Conservation (phyloP, 2,113 vertebrate species). For the Crypturellus undulatus region DNA sequence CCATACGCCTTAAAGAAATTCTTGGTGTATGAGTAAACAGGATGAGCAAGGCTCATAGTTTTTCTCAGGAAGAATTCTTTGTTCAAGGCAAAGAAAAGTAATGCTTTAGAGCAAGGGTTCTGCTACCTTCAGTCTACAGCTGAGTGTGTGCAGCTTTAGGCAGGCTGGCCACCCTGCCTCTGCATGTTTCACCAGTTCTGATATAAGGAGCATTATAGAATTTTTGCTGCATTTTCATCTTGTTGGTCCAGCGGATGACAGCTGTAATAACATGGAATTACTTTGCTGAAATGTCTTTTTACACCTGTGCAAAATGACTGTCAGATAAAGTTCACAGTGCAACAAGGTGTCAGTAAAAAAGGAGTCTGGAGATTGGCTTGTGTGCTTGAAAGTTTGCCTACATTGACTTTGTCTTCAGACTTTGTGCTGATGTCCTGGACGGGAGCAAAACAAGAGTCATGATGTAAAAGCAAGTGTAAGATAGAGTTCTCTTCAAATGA, state of each 20-base stretch:
- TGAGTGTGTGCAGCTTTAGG: not conserved
- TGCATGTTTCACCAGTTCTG: not conserved
- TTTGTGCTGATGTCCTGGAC: constrained; percentile 11
- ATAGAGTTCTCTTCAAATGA: not conserved
- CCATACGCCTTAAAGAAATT: not conserved
- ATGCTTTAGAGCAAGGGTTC: not conserved
- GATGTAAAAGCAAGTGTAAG: not conserved
- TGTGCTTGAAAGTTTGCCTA: not conserved
- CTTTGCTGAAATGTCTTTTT: not conserved
- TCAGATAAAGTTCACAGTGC: not conserved
- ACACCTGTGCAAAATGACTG: not conserved
- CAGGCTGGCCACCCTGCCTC: not conserved
- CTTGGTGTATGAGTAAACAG: not conserved
- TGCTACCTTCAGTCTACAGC: not conserved
- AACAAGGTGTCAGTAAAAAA: not conserved
- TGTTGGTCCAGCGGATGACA: not conserved
- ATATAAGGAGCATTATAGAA: not conserved
- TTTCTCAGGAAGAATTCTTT: not conserved
- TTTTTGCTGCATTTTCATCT: not conserved
- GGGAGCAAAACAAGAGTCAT: not conserved
- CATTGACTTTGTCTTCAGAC: constrained; percentile 20
- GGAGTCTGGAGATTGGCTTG: not conserved
- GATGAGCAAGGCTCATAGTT: not conserved
- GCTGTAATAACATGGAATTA: not conserved
- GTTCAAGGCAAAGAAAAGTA: not conserved